Conservation (phyloP, 1,140 invertebrate species). For the Aricia agestis region DNA sequence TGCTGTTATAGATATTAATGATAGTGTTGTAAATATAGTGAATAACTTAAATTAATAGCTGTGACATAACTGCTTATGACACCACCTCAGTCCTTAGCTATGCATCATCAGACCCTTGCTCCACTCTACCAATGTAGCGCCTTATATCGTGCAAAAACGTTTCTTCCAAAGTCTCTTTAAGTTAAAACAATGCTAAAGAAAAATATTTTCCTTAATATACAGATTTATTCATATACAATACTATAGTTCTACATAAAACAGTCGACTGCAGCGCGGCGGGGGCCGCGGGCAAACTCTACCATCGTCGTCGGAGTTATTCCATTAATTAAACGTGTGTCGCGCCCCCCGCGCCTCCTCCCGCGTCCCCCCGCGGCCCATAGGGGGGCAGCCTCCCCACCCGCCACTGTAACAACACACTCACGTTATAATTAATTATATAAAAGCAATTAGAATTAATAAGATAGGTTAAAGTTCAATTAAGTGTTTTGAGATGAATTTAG, state of each 20-base stretch:
- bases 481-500: background rate
- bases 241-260: background rate
- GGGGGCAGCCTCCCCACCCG: background rate
- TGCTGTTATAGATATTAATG: background rate
- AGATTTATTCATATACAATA: too few species aligned
- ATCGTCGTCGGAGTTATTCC: slow-evolving; percentile 52
- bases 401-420: slow-evolving; percentile 22
- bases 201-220: too few species aligned
- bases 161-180: too few species aligned
- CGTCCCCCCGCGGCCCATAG: slow-evolving; percentile 15
- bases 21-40: background rate
- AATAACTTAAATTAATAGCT: too few species aligned
- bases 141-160: too few species aligned
- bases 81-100: too few species aligned
- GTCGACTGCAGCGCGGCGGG: slow-evolving; percentile 19
- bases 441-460: slow-evolving; percentile 14
- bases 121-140: too few species aligned
- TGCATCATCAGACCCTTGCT: too few species aligned
- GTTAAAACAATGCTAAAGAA: too few species aligned
- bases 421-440: slow-evolving; percentile 18
- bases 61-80: too few species aligned
- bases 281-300: slow-evolving; percentile 20
- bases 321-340: slow-evolving; percentile 59
- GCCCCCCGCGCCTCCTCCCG: slow-evolving; percentile 31
- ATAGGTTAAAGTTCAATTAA: background rate